Base-by-base conservation (phyloP, 2,797 vertebrate species). In the Ctenochaetus hawaiiensis region DNA sequence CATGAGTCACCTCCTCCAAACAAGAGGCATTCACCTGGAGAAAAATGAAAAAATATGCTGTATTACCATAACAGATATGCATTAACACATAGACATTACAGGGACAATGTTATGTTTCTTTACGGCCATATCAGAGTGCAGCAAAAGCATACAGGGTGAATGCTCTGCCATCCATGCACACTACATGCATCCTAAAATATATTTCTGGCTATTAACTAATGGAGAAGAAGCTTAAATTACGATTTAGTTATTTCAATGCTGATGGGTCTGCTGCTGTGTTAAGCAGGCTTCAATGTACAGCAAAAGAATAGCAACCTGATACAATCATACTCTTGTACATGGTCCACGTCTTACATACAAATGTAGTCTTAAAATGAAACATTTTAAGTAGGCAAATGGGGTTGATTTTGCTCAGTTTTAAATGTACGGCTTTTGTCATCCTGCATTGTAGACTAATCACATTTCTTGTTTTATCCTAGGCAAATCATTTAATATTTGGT, bases 1-100 rank as follows among this genome's bases (percentile, higher is more conserved):
- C 98, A 30, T 99, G 98, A 83, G 96, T 96, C 78, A 99, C 98
- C 88, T 99, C 98, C 93, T 99, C 98, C 87, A 96, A 88, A 87
- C 93, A 95, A 62, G 90, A 93, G 61, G 91, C 92, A 67, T 99
- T 99, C 56, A 99, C 98, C 98, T 99, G 80, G 22, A 74, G 14
- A 76, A 16, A 61, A 60, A 66, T 16, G 9, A 62, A 39, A 1
- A 59, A 18, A 67, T 7, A 43, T 1, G 18, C 3, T 1, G 6
- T 17, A 56, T 43, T 11, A 47, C 44, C 12, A 53, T 5, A 3
- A 45, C 22, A 67, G 10, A 17, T 26, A 30, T 1, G 20, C 16
- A 23, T 16, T 8, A n/a, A 68, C 30, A 77, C 34, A 3, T 12
- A 61, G 1, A 43, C 5, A 14, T 30, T 30, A 30, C 26, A 30